Evolutionary conservation across 2,888 invertebrate species (phyloP), one percentile per base, ranked within the genome.

Genomic region (Ligdia adustata): DNA sequence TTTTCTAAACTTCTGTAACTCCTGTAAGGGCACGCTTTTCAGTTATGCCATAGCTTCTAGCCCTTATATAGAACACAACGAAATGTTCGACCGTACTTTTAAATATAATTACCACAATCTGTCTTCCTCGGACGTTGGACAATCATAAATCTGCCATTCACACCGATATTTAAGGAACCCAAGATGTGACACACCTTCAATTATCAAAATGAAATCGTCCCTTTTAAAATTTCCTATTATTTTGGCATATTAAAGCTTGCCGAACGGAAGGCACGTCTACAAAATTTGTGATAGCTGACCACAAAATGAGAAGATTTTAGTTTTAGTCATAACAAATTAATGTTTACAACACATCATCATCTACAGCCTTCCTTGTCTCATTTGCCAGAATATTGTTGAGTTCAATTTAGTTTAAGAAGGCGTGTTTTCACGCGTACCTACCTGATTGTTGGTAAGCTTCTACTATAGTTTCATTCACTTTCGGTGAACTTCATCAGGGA

Each of bases 251-350:
- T 58, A 72, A 57, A 67, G 52, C 18, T 52, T 34, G 28, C 52
- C 20, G 59, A 72, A 77, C 82, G 83, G 84, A 83, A 86, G 81
- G 76, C 85, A 84, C 81, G 82, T 82, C 60, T 54, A 43, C 45
- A 16, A 39, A 46, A 66, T 54, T 55, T 61, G 60, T 65, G 56
- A 40, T 27, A 46, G 52, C 64, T 65, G 66, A 78, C 75, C 72
- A 63, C 68, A 74, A 70, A 16, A 75, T 73, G 68, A 67, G 72
- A 69, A 63, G 71, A 69, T 48, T 48, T 53, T 53, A 11, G 54
- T 64, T 58, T 40, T 39, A 49, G 51, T 41, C 9, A 11, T 26
- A 4, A 9, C 9, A 24, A 24, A n/a, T n/a, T 24, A n/a, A 24
- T 24, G 4, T 7, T 18, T 18, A 7, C n/a, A 16, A 16, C 3